A percentile compares a stretch with the other conserved stretches of the same genome.
Evolutionary conservation across 2,113 vertebrate species (phyloP).

Genomic region (Nicator chloris): DNA sequence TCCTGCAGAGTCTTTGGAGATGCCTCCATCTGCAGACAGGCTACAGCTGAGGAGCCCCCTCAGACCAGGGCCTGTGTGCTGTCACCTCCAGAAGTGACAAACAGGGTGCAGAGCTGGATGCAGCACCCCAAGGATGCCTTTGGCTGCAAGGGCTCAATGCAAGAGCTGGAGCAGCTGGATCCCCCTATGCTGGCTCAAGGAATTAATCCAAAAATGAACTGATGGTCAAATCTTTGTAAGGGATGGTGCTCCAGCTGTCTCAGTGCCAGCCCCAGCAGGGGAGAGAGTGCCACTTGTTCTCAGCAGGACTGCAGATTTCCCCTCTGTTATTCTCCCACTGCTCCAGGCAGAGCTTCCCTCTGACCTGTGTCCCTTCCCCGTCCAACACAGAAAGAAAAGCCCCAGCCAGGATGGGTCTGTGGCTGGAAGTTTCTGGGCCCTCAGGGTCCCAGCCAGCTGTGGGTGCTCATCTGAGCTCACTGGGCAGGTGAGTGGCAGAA

Average conservation of each 20-base stretch:
- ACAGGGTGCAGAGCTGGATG: background rate
- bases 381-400: background rate
- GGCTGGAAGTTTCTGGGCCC: background rate
- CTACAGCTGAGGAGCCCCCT: background rate
- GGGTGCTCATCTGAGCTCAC: background rate
- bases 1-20: background rate
- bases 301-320: background rate
- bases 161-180: background rate
- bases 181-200: background rate
- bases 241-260: background rate
- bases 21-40: background rate
- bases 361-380: background rate
- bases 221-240: background rate
- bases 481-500: fast-evolving
- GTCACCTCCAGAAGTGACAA: background rate
- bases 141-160: background rate
- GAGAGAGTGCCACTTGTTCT: background rate
- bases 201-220: background rate
- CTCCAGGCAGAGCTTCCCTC: background rate
- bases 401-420: background rate
- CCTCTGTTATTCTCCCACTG: background rate
- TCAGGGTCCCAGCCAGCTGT: background rate
- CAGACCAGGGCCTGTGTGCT: background rate
- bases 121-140: background rate
- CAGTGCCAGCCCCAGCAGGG: background rate